Evolutionary conservation across 1,140 invertebrate genomes (phyloP), one percentile per base, ranked within the genome.

Genomic region (Drosophila grimshawi): DNA sequence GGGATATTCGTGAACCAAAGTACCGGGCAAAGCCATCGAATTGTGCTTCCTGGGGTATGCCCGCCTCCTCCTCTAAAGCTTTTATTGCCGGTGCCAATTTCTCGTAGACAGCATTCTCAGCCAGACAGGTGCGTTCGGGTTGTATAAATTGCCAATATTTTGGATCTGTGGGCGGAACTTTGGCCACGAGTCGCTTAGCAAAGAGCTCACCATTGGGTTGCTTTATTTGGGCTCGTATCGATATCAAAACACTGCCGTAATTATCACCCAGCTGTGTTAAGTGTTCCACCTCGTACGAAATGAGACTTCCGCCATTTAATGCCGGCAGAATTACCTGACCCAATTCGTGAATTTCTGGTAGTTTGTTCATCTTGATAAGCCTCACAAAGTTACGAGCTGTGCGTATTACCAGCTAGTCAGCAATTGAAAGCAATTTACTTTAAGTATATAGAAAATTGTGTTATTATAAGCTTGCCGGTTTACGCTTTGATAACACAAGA

Each of bases 261-360:
- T 95, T 95, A 69, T 95, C 94, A 2, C 94, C 94, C 0, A 93
- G 92, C 33, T 93, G 92, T 0, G 94, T 94, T 19, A 95, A 60
- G 10, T 67, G 85, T 10, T 53, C 69, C 3, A 72, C 41, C 10
- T 53, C 62, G 5, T 88, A 90, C 2, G 56, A 60, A 4, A 56
- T 3, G 0, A 92, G 62, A 1, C 33, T 49, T 1, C 43, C 76
- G 5, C 78, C 81, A 3, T 55, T 35, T 30, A 92, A 11, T 30
- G 70, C 55, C 3, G 81, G 68, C 49, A 88, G 56, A 41, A 92
- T 59, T 0, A 92, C 78, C n/a, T 77, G 35, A 2, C 10, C 11
- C 4, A 92, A 41, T 45, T 70, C 30, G 0, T 46, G 30, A 43
- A 92, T 90, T 55, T 55, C 48, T 5, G 86, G 90, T 19, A 86